Evolutionary conservation across 1,140 invertebrate species (phyloP), one percentile per base, ranked within the genome.

Genomic region (Meloidogyne floridensis): DNA sequence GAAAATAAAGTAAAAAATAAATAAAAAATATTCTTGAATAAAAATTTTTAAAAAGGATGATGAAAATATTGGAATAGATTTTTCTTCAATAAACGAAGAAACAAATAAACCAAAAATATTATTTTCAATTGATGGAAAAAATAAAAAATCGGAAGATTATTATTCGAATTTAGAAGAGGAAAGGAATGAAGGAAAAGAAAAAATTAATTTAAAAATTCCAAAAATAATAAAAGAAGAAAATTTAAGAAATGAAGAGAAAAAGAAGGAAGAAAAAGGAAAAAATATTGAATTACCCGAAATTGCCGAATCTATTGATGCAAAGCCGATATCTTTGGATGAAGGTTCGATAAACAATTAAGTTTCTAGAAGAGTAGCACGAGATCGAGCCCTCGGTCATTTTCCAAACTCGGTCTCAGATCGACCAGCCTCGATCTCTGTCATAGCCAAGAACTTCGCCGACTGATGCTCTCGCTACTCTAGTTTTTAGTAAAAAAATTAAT

Each of bases 31-130:
- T 20, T 20, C 20, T 59, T 65, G n/a, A 65, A 5, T n/a, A n/a
- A 47, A 47, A 6, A 47, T 47, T 47, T 47, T 87, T 13, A 79
- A 81, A 59, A 74, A 82, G 9, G 86, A 84, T 71, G 86, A 86
- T 74, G 87, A 86, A 42, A 86, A 88, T 77, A 81, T 88, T 54
- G 87, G 87, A 32, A 82, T 84, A 9, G 87, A 88, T 65, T 88
- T 88, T 59, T 87, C 84, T 54, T 42, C 59, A 15, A 13, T 87
- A 15, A 81, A 88, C 53, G 85, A 86, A 59, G 85, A 78, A 69
- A n/a, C 18, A 51, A 77, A 87, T 80, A 77, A 73, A 89, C 85
- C 54, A 72, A 42, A 59, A 88, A 83, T 77, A 76, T 84, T 32
- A 84, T 86, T 72, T 86, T 87, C 80, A 86, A 86, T 80, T 87